Evolutionary conservation across 2,113 vertebrate genomes (phyloP), one percentile per base, ranked within the genome.

Genomic region (Pipra filicauda): DNA sequence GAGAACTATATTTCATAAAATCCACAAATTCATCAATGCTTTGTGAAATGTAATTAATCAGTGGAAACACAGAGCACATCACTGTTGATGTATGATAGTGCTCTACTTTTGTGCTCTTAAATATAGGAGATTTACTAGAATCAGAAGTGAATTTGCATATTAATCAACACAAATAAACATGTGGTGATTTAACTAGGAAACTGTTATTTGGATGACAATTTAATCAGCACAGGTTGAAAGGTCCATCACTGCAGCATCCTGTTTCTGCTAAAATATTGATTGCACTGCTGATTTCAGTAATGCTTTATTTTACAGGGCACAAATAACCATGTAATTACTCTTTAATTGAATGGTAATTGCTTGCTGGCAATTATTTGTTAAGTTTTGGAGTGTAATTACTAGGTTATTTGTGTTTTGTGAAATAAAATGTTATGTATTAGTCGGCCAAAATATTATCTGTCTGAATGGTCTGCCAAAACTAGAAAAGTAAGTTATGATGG

Each of bases 331-430:
- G 92, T 97, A 98, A 98, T 98, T 98, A 97, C 94, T 97, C 95
- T 98, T 97, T 98, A 98, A 98, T 98, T 98, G 96, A 97, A 97
- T 93, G 89, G 97, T 98, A 98, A 98, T 98, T 98, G 97, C 95
- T 97, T 95, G 93, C 97, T 98, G 95, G 96, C 91, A 97, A 97
- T 98, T 98, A 98, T 98, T 98, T 97, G 85, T 94, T 94, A 94
- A 94, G 81, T 97, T 97, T 92, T 95, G 96, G 94, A 89, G 96
- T 96, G 97, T 97, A 97, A 97, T 98, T 97, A 94, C 94, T 91
- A 96, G 79, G 49, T 97, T 97, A 97, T 98, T 98, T 96, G 88
- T 95, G 84, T 90, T 97, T 84, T 85, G 73, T 93, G 92, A 97
- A 98, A 98, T 95, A 92, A 97, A 97, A 96, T 59, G 82, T 92